These are phyloP conservation scores for Eidolon dupreanum DNA, from an alignment of 2,797 vertebrate species.

Conservation along the genomic window DNA sequence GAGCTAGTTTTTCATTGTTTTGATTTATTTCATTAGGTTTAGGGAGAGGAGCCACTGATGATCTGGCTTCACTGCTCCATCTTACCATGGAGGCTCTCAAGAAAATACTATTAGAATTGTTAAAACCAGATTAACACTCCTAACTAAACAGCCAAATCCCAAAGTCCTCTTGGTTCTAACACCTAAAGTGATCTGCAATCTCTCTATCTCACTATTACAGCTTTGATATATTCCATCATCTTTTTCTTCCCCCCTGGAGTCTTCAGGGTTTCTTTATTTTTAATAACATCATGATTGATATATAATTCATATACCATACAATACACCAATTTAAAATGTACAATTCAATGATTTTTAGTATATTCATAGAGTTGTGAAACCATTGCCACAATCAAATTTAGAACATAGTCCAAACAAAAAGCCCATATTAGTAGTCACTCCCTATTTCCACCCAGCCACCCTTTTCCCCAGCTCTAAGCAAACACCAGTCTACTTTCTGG, in stretches of 20 bases:
- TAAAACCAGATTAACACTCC: not conserved
- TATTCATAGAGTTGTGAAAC: not conserved
- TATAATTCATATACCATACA: not conserved
- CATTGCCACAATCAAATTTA: not conserved
- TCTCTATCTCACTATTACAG: not conserved
- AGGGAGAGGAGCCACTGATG: not conserved
- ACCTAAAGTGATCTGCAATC: not conserved
- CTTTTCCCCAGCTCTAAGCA: not conserved
- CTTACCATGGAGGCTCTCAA: not conserved
- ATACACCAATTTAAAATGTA: not conserved
- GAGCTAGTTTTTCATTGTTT: not conserved
- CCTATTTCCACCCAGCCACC: not conserved
- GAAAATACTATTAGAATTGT: not conserved
- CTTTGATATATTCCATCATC: not conserved
- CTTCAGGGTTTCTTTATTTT: not conserved
- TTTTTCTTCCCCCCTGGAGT: not conserved
- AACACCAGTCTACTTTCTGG: not conserved
- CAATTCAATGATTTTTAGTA: not conserved
- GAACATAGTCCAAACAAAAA: not conserved
- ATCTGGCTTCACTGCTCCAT: not conserved
- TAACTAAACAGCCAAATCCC: not conserved
- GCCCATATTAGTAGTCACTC: not conserved
- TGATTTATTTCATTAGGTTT: not conserved
- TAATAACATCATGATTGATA: not conserved
- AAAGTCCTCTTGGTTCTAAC: not conserved